Conservation (phyloP, 2,888 invertebrate genomes). For the Chironomus riparius region DNA sequence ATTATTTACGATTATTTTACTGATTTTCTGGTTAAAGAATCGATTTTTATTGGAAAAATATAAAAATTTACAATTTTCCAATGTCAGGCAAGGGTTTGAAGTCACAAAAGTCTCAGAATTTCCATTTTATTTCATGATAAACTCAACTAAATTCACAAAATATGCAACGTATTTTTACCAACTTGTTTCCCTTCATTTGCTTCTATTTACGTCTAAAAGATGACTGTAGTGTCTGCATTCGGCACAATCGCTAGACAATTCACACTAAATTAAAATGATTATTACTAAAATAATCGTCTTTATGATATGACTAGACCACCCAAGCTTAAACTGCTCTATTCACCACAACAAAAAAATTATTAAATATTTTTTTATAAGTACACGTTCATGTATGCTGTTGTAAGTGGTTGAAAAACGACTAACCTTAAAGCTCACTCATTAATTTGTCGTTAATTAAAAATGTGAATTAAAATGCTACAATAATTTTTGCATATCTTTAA, state of each 20-base stretch:
- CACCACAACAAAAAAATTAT: background rate
- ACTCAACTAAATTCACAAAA: no score
- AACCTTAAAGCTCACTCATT: slow-evolving; percentile 4
- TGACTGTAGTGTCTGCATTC: slow-evolving; percentile 2
- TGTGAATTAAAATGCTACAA: background rate
- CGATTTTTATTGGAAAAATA: no score
- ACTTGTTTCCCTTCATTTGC: background rate
- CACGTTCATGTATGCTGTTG: no score
- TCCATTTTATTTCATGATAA: no score
- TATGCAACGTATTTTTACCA: background rate
- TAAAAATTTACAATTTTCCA: no score
- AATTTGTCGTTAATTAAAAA: background rate
- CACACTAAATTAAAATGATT: background rate
- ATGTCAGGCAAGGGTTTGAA: no score
- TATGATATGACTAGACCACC: background rate
- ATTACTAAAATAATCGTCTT: background rate
- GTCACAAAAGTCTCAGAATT: no score
- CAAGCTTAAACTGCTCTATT: background rate
- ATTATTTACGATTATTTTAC: background rate
- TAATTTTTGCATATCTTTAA: background rate
- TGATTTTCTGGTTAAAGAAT: no score
- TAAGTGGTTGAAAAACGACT: background rate
- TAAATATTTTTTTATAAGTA: no score
- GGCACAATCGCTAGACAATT: background rate
- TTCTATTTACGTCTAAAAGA: slow-evolving; percentile 16